Percentiles rank a stretch among this genome's conserved stretches.
phyloP scores from a whole-genome alignment of 2,888 invertebrate species.

The Hypomecis atomaria region DNA sequence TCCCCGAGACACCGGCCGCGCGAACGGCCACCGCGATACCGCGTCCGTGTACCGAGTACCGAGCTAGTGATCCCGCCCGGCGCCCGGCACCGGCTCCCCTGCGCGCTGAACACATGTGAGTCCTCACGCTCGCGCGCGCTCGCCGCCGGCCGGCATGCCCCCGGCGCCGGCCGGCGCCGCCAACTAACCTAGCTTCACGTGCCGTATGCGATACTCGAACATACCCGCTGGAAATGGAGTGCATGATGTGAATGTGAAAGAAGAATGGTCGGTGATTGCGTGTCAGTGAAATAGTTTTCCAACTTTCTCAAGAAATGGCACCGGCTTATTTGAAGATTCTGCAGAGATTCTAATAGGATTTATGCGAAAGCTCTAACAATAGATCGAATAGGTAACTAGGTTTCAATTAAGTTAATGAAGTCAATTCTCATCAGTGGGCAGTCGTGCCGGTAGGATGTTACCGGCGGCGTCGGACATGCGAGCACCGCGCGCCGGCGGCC shows the following conservation, averaged over 20 bases:
- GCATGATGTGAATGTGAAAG: conserved; percentile 30
- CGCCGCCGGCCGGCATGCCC: conserved; percentile 27
- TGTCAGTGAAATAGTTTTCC: conserved; percentile 23
- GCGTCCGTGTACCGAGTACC: conserved; percentile 42
- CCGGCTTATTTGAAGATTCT: conserved; percentile 2
- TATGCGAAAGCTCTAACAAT: neutral
- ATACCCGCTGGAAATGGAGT: conserved; percentile 36
- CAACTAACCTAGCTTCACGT: conserved; percentile 61
- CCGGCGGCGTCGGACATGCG: conserved; percentile 42
- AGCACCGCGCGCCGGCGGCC: conserved; percentile 32
- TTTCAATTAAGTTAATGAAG: conserved; percentile 76
- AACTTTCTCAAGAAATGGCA: conserved; percentile 24
- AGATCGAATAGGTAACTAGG: neutral
- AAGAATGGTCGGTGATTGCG: conserved; percentile 28
- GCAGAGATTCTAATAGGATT: conserved; percentile 15
- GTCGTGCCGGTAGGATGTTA: neutral
- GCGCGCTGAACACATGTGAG: conserved; percentile 76
- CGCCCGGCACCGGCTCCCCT: conserved; percentile 52
- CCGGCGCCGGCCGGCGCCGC: neutral
- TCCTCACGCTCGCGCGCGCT: conserved; percentile 45
- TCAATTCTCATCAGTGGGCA: conserved; percentile 49
- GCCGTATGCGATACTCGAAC: conserved; percentile 30
- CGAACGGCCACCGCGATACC: conserved; percentile 79
- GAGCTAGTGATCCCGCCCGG: conserved; percentile 58
- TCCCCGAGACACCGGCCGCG: conserved; percentile 83